Base-by-base conservation (phyloP, 2,113 vertebrate genomes). In the Nesogale talazaci region DNA sequence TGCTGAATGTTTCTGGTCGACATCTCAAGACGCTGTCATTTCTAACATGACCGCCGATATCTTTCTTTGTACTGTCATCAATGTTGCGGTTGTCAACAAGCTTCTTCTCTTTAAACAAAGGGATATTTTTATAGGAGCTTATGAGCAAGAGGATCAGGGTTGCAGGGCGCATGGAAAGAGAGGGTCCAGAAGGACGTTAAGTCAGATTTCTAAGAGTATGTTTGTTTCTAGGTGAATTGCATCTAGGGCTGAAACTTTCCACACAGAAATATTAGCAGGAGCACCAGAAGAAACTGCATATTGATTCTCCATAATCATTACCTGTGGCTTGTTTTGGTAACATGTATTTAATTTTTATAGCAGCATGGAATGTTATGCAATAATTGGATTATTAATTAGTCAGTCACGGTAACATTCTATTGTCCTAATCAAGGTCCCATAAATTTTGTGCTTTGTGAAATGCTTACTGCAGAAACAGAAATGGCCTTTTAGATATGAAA, bases 351-450 rank as follows among this genome's bases (percentile, higher is more conserved):
- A 67, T 34, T 76, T 83, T 67, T 25, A 22, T 80, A 94, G 63
- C 16, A 29, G 0, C 34, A 52, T 46, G 15, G 84, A 46, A 56
- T 40, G 42, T 61, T 75, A 29, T 25, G 31, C 70, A 65, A 40
- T 65, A 59, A 83, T 56, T 81, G 2, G n/a, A 81, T 78, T 67
- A 34, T 93, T 75, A 42, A 94, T 94, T 88, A 77, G 17, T 36
- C 67, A 78, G 14, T 83, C 19, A 63, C 52, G 57, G 59, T 81
- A 82, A 1, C 59, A 46, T 56, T 69, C 72, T 29, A 8, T 46
- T 38, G 19, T 74, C 20, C 17, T 80, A 8, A 25, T 59, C 34
- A 40, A 38, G 34, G 34, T 6, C n/a, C 86, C 5, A 9, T 38
- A 12, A 20, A 1, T n/a, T 76, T 10, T 46, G 15, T 46, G 6